Percentiles rank a stretch among this genome's conserved stretches.
Conservation (phyloP, 2,113 vertebrate genomes). For the Melanerpes aurifrons region DNA sequence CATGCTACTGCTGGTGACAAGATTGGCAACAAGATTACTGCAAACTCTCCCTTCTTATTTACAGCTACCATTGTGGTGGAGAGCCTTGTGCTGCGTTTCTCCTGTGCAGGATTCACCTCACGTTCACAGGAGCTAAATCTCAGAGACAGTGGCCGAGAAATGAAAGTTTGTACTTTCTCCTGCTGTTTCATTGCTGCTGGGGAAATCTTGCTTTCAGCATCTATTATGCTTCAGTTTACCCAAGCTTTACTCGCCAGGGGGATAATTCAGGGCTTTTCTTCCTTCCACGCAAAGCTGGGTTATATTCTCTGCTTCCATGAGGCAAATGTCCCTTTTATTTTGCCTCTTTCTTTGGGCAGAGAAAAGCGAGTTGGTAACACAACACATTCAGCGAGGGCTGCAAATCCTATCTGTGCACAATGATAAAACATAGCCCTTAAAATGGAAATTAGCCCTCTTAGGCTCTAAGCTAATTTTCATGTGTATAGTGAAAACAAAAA, state of each 20-base stretch:
- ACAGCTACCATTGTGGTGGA: neutral
- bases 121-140: accelerated
- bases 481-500: conserved; percentile 58
- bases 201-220: neutral
- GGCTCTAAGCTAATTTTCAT: conserved; percentile 66
- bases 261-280: neutral
- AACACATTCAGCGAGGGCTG: neutral
- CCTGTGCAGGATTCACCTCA: neutral
- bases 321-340: neutral
- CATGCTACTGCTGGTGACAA: neutral
- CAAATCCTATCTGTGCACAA: conserved; percentile 64
- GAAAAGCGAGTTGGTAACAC: neutral
- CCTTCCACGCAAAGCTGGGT: accelerated
- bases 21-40: neutral
- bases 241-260: neutral
- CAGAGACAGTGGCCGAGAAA: neutral
- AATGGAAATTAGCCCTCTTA: conserved; percentile 54
- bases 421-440: conserved; percentile 61
- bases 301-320: neutral
- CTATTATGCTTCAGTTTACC: neutral
- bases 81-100: neutral
- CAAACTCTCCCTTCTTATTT: neutral
- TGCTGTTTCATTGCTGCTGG: neutral
- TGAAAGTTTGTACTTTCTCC: neutral
- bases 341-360: neutral